Evolutionary conservation across 92 coral and sea anemone species (phyloP), one percentile per base, ranked within the genome.

Genomic region (Zoanthus solanderi): DNA sequence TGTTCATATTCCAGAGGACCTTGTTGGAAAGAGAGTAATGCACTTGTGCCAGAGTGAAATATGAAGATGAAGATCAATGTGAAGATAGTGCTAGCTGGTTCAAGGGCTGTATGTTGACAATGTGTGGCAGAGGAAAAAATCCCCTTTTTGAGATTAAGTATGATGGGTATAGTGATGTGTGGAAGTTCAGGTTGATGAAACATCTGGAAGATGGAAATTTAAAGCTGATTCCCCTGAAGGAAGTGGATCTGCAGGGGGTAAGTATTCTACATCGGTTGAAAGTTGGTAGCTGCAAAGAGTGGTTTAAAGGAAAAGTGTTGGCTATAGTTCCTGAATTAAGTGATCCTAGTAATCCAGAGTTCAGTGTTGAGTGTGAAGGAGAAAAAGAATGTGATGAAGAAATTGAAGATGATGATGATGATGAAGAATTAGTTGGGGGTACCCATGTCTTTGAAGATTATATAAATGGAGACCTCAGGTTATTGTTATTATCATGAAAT

Each of bases 1-100:
- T 63, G 69, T 63, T 63, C 76, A 54, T 29, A 18, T 86, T 28
- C 89, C 89, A 54, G 85, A 86, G 44, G 89, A 58, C 44, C 60
- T 86, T 30, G 46, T 86, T 29, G 89, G 85, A 16, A 85, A 85
- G 52, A 4, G 42, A 44, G 84, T 86, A 44, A 57, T 14, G 30
- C 74, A 75, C 16, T 69, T 86, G 54, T 86, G 89, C 11, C 71
- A 15, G 32, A 60, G 29, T 37, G 65, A 32, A 54, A 2, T 13
- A 31, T 48, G 79, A 73, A 16, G 89, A 57, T 73, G 89, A 56
- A n/a, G 72, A 16, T 28, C 42, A 31, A 69, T 11, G 42, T 69
- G 81, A 76, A 50, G 81, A 46, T n/a, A 46, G 78, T 84, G 78
- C 81, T 15, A 47, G 48, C 29, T 86, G 82, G 84, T 86, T 18